Evolutionary conservation across 2,797 vertebrate genomes (phyloP).

Genomic region (Alcedo atthis): DNA sequence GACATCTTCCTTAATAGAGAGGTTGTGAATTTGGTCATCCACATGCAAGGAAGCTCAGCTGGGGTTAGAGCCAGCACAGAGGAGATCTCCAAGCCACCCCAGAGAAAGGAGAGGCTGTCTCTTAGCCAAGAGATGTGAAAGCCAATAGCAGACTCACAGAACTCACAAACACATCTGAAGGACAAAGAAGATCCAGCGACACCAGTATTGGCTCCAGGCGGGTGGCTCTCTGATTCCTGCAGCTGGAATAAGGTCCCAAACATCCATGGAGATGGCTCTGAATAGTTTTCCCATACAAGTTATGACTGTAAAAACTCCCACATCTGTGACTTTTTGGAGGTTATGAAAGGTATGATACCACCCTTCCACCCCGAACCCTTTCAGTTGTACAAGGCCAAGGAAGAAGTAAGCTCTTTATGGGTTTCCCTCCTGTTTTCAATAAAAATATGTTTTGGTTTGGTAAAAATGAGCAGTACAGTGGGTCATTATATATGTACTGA

Average conservation of each 20-base stretch:
- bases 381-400: background rate
- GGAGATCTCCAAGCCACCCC: background rate
- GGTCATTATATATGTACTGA: slow-evolving; percentile 15
- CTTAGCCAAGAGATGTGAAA: background rate
- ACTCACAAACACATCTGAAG: background rate
- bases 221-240: background rate
- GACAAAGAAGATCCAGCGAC: background rate
- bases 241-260: background rate
- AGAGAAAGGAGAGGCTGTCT: background rate
- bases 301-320: background rate
- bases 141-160: background rate
- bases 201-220: background rate
- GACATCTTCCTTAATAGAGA: background rate
- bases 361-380: background rate
- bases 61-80: background rate
- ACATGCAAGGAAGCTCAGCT: rapidly evolving
- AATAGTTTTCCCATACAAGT: background rate
- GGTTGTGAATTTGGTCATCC: background rate
- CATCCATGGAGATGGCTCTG: rapidly evolving
- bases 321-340: background rate
- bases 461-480: slow-evolving; percentile 27
- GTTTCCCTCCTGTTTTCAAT: slow-evolving; percentile 56
- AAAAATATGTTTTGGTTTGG: slow-evolving; percentile 37
- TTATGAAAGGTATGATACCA: background rate
- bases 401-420: background rate